Evolutionary conservation across 2,888 invertebrate genomes (phyloP), one percentile per base, ranked within the genome.

Genomic region (Dynastes hyllus): DNA sequence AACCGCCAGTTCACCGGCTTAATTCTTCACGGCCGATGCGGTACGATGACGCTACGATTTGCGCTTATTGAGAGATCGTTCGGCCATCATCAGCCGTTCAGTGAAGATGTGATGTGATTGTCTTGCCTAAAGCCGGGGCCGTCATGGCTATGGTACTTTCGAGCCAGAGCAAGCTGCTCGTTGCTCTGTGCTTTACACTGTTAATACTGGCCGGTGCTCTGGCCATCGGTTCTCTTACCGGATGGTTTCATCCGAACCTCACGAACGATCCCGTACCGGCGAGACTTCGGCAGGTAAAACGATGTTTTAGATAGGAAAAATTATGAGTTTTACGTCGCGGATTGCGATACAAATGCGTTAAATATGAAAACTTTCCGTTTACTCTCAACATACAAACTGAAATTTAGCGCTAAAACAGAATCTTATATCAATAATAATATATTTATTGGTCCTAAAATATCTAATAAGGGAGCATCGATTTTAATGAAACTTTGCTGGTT

Each of bases 131-230:
- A 8, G 22, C 55, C 51, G 9, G 4, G 45, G 37, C 76, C 70
- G 65, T 51, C 50, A 93, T 93, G 93, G 93, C 93, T 83, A 92
- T 93, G 92, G 93, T 93, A 86, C 90, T 93, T 84, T 93, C 93
- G 81, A 91, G 91, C 87, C 92, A 92, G 91, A 90, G 91, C 90
- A 88, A 91, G 82, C 87, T 93, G 84, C 90, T 92, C 83, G 91
- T 91, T 84, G 91, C 91, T 83, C 89, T 92, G 85, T 89, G 89
- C 84, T 90, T 92, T 83, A 89, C 91, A 77, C 89, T 92, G 83
- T 89, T 92, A 85, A 88, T 91, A 83, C 87, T 92, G 84, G 92
- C 92, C 76, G 90, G 91, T 83, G 91, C 91, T 80, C 88, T 92
- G 67, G 91, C 92, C 70, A 90, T 92, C 81, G 92, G 92, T 83